Percentiles rank a stretch among this genome's conserved stretches.
These are phyloP conservation scores for Lasioglossum marginatum DNA, from an alignment of 2,888 invertebrate genomes.

Conservation along the genomic window DNA sequence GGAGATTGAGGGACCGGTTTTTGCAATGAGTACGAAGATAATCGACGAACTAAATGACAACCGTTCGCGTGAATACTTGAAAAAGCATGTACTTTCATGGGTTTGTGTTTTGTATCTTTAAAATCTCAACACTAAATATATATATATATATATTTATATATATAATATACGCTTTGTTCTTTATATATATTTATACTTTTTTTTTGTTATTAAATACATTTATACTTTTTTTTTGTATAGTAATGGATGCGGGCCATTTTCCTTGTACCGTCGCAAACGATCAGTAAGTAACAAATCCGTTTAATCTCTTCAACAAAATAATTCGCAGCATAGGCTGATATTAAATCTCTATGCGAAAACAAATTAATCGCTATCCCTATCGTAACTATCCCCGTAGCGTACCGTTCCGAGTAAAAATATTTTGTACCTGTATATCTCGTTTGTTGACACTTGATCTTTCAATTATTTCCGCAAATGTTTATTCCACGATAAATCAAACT, in stretches of 20 bases:
- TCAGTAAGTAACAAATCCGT: slow-evolving; percentile 64
- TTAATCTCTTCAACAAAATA: slow-evolving; percentile 59
- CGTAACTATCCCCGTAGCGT: background rate
- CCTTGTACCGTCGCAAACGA: slow-evolving; percentile 66
- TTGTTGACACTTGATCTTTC: background rate
- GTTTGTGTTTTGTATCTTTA: slow-evolving; percentile 81
- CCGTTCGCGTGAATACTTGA: slow-evolving; percentile 71
- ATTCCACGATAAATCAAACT: background rate
- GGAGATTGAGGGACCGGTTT: slow-evolving; percentile 5
- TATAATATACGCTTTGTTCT: slow-evolving; percentile 71
- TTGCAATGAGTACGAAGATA: slow-evolving; percentile 44
- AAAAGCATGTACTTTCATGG: slow-evolving; percentile 84
- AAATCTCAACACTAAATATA: slow-evolving; percentile 81
- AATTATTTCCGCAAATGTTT: background rate
- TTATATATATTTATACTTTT: slow-evolving; percentile 52
- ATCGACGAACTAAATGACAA: slow-evolving; percentile 66
- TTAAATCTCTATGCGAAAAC: slow-evolving; percentile 35
- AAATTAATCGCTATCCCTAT: slow-evolving; percentile 49
- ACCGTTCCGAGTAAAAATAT: slow-evolving; percentile 54
- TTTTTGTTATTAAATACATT: slow-evolving; percentile 68
- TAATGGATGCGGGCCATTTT: slow-evolving; percentile 56
- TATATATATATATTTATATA: slow-evolving; percentile 68
- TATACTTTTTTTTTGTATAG: slow-evolving; percentile 60
- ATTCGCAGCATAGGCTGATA: slow-evolving; percentile 47
- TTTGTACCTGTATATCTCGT: slow-evolving; percentile 43